Evolutionary conservation across 2,113 vertebrate genomes (phyloP), one percentile per base, ranked within the genome.

Genomic region (Tragelaphus scriptus): DNA sequence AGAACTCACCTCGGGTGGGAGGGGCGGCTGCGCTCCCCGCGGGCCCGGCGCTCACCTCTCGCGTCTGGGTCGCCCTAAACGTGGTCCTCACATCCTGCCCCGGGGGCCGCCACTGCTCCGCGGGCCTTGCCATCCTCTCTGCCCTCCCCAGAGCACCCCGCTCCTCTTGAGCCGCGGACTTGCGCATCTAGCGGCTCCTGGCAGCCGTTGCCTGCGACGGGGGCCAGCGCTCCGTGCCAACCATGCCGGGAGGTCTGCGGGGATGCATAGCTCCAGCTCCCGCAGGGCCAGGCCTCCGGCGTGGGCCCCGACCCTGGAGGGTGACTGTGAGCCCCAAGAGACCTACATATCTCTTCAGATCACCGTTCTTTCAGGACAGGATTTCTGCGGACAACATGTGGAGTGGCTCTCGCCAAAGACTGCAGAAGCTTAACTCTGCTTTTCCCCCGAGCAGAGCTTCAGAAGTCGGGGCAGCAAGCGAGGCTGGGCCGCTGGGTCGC

Each of bases 21-120:
- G 15, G 68, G n/a, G 6, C 4, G 2, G 12, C 53, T 6, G 36
- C 47, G 5, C 3, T 14, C 79, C 11, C 3, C 2, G 32, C 0
- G 5, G 26, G 68, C 15, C 28, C 15, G 0, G 23, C 13, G 7
- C n/a, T 53, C 47, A 23, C 28, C 19, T 36, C 25, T 51, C 0
- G 7, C 0, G 44, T 16, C n/a, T 0, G 16, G 32, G 61, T 81
- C 6, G 2, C 36, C 10, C 8, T 55, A 56, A 40, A 49, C 16
- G 9, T 0, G 2, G 44, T 12, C 44, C 47, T 82, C 3, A 17
- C 36, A 49, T 25, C 6, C 90, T 77, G 2, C 14, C 32, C 2
- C 7, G 23, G 9, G 9, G 30, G 3, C 23, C 6, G 17, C 40
- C 2, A 16, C 63, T 40, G 32, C 26, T 25, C 53, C 6, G 19